Conservation (phyloP, 1,140 invertebrate genomes). For the Aphelenchoides fujianensis region DNA sequence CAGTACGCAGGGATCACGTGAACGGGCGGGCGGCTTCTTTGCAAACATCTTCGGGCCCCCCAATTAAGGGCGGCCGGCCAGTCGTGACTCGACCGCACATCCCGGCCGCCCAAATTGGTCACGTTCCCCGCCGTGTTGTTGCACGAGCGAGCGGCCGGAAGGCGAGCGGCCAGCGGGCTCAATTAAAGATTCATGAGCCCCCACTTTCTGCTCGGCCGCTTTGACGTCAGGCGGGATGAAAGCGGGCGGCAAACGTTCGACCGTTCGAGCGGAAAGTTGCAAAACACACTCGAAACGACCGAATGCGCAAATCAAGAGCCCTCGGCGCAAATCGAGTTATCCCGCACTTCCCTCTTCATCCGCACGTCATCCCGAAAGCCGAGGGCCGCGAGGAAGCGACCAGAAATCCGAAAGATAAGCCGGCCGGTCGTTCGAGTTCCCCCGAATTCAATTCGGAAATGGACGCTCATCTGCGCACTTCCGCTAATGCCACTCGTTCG, state of each 20-base stretch:
- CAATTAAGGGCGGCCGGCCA: background rate
- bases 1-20: no score
- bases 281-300: no score
- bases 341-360: background rate
- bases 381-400: background rate
- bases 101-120: background rate
- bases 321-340: conserved; percentile 1
- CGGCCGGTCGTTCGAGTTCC: background rate
- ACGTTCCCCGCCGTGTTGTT: background rate
- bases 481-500: background rate
- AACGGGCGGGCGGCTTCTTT: background rate
- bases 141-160: background rate
- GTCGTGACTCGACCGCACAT: background rate
- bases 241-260: background rate
- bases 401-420: conserved; percentile 17
- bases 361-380: background rate
- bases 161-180: background rate
- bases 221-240: conserved; percentile 1
- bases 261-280: conserved; percentile 1
- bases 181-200: background rate
- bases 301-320: background rate
- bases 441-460: background rate
- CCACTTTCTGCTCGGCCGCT: background rate
- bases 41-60: background rate
- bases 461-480: background rate